Conservation (phyloP, 1,140 invertebrate genomes). For the Hyles euphorbiae region DNA sequence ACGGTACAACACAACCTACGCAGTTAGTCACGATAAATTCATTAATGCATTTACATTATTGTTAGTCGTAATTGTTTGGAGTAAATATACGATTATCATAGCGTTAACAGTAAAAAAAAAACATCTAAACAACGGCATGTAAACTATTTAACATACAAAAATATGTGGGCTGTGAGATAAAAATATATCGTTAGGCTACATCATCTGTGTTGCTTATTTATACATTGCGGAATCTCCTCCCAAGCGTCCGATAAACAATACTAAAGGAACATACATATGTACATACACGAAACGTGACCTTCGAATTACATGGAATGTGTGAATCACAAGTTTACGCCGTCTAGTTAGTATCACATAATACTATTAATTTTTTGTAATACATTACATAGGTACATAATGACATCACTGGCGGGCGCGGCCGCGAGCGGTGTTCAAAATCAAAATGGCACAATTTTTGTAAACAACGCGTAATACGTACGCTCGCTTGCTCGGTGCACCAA, state of each 20-base stretch:
- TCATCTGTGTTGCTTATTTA: slow-evolving; percentile 9
- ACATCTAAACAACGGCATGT: slow-evolving; percentile 16
- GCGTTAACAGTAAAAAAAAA: slow-evolving; percentile 30
- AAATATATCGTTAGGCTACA: slow-evolving; percentile 45
- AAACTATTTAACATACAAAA: slow-evolving; percentile 62
- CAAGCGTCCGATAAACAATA: slow-evolving; percentile 11
- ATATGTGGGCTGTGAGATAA: slow-evolving; percentile 48
- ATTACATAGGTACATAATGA: slow-evolving; percentile 16
- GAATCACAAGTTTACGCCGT: slow-evolving; percentile 31
- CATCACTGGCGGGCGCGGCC: slow-evolving; percentile 10
- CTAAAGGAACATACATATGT: slow-evolving; percentile 17
- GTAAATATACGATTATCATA: background rate
- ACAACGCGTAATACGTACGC: slow-evolving; percentile 12
- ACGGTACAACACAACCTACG: no score
- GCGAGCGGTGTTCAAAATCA: slow-evolving; percentile 23
- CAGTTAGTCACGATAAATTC: no score
- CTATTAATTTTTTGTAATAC: slow-evolving; percentile 15
- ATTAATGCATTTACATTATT: no score
- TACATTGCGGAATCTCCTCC: slow-evolving; percentile 6
- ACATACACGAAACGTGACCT: slow-evolving; percentile 23
- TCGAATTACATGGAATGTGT: slow-evolving; percentile 38
- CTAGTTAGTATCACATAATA: slow-evolving; percentile 13
- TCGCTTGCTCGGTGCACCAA: background rate
- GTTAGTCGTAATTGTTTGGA: no score
- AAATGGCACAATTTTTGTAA: slow-evolving; percentile 33